Evolutionary conservation across 2,888 invertebrate species (phyloP).

Genomic region (Drosophila borborema): DNA sequence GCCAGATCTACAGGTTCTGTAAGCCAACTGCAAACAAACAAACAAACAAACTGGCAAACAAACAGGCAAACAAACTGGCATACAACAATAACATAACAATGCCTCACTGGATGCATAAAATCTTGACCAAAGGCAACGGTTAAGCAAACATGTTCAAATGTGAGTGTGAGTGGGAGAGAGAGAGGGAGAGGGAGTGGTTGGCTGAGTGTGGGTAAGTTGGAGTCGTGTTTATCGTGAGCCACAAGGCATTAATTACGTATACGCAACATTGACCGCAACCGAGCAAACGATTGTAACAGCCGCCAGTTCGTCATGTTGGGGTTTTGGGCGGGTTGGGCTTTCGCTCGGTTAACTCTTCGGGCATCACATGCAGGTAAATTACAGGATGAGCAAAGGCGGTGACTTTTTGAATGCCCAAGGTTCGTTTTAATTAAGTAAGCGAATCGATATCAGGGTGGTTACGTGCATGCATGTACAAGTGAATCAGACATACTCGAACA

Average conservation of each 20-base stretch:
- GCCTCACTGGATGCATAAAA: conserved; percentile 57
- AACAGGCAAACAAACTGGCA: conserved; percentile 26
- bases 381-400: conserved; percentile 37
- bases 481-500: conserved; percentile 1
- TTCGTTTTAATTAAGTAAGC: conserved; percentile 57
- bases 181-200: background rate
- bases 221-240: conserved; percentile 67
- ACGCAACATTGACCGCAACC: conserved; percentile 62
- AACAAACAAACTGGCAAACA: conserved; percentile 21
- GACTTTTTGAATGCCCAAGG: conserved; percentile 70
- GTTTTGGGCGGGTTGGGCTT: conserved; percentile 13
- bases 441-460: conserved; percentile 44
- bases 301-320: conserved; percentile 23
- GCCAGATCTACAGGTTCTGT: conserved; percentile 28
- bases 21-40: conserved; percentile 40
- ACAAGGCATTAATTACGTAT: conserved; percentile 75
- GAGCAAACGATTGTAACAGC: conserved; percentile 41
- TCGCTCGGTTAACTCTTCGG: conserved; percentile 53
- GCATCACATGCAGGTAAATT: conserved; percentile 42
- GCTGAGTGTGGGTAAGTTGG: conserved; percentile 2
- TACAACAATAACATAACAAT: conserved; percentile 57
- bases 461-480: conserved; percentile 3
- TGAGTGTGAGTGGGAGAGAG: background rate
- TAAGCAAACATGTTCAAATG: conserved; percentile 38
- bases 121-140: conserved; percentile 58